Conservation (phyloP, 35 echinoderm and acorn worm species). For the Chiridota heheva region DNA sequence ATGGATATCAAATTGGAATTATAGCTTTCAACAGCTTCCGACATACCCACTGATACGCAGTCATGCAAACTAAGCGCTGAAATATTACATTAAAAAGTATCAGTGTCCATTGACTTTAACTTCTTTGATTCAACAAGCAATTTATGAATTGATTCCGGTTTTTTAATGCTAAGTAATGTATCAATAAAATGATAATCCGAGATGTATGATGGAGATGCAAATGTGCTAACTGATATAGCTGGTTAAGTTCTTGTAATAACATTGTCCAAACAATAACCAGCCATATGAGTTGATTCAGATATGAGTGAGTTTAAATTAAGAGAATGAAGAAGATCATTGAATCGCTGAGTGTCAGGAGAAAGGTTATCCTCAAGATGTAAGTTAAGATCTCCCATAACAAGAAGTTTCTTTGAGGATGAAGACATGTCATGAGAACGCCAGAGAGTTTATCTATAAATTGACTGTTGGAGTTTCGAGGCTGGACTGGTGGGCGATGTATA, state of each 20-base stretch:
- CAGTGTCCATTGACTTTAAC: constrained; percentile 15
- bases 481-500: not conserved
- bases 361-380: constrained; percentile 8
- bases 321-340: constrained; percentile 1
- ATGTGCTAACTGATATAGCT: constrained; percentile 14
- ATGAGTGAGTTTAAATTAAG: constrained; percentile 7
- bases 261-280: constrained; percentile 38
- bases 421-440: constrained; percentile 27
- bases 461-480: constrained; percentile 6
- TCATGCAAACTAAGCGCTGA: constrained; percentile 16
- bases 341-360: not conserved
- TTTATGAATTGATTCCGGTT: constrained; percentile 23
- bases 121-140: constrained; percentile 6
- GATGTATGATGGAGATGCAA: constrained; percentile 13
- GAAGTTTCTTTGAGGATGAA: constrained; percentile 28
- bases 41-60: not conserved
- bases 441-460: constrained; percentile 15
- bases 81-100: constrained; percentile 17
- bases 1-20: not conserved
- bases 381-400: constrained; percentile 21
- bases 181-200: constrained; percentile 40
- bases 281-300: not conserved
- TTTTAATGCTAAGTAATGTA: constrained; percentile 30
- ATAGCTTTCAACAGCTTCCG: constrained; percentile 1
- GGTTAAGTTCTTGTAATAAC: constrained; percentile 16